Conservation (phyloP, 2,888 invertebrate genomes). For the Luffia ferchaultella region DNA sequence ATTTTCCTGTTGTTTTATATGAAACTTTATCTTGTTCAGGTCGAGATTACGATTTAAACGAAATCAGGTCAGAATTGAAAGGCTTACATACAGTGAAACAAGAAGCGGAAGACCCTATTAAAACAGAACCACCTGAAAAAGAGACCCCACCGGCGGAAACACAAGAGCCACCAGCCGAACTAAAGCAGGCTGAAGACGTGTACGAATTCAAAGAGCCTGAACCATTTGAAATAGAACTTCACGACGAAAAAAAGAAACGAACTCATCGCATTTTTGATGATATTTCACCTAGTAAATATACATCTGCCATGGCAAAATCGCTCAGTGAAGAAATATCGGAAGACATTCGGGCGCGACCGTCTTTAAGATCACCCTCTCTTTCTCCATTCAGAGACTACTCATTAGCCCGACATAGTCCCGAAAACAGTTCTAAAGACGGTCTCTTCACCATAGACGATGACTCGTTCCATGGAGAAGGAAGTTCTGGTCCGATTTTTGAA, state of each 20-base stretch:
- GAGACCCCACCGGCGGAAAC: slow-evolving; percentile 25
- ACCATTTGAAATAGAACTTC: slow-evolving; percentile 84
- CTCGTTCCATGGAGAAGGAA: slow-evolving; percentile 64
- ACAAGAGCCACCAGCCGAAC: slow-evolving; percentile 17
- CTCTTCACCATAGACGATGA: slow-evolving; percentile 69
- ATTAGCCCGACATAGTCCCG: slow-evolving; percentile 68
- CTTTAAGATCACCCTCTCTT: slow-evolving; percentile 45
- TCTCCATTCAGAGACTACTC: slow-evolving; percentile 52
- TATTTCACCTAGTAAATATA: slow-evolving; percentile 55
- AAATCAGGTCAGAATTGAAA: slow-evolving; percentile 85
- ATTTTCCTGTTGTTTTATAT: too few relatives aligned
- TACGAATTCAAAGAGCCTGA: slow-evolving; percentile 92
- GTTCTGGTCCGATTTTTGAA: slow-evolving; percentile 58
- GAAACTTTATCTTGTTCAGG: slow-evolving; percentile 35
- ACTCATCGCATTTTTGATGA: slow-evolving; percentile 60
- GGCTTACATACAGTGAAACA: slow-evolving; percentile 70
- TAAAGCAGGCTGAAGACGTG: slow-evolving; percentile 69
- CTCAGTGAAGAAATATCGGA: slow-evolving; percentile 66
- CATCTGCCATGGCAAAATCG: slow-evolving; percentile 49
- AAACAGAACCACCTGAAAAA: slow-evolving; percentile 29
- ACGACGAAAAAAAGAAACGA: slow-evolving; percentile 63
- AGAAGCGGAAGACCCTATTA: slow-evolving; percentile 40
- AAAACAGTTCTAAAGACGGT: slow-evolving; percentile 69
- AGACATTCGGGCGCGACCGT: slow-evolving; percentile 35
- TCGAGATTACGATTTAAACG: slow-evolving; percentile 83